These are phyloP conservation scores for Corydoras sp. DNA, from an alignment of 2,113 vertebrate species.

Conservation along the genomic window DNA sequence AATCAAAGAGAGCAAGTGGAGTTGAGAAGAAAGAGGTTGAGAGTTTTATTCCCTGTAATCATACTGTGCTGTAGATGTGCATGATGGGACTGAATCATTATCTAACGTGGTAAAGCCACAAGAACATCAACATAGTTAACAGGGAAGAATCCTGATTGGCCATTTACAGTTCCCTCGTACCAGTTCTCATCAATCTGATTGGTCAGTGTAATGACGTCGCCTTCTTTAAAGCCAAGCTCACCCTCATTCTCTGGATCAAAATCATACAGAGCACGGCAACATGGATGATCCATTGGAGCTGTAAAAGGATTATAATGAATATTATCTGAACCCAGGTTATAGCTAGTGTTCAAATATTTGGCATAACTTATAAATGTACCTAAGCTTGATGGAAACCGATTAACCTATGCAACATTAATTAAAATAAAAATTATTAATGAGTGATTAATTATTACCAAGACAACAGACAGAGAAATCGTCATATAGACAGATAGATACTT, in stretches of 20 bases:
- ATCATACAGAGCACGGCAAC: slow-evolving; percentile 92
- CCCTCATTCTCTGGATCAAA: slow-evolving; percentile 98
- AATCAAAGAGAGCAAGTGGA: too few species aligned
- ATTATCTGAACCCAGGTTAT: background rate
- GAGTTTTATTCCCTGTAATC: too few species aligned
- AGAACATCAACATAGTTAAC: slow-evolving; percentile 98
- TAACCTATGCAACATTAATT: too few species aligned
- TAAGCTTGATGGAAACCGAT: too few species aligned
- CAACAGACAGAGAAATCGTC: too few species aligned
- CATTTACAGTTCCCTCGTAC: slow-evolving; percentile 95
- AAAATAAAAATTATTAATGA: too few species aligned
- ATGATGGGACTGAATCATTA: slow-evolving; percentile 4
- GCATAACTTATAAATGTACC: background rate
- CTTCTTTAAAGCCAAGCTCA: slow-evolving; percentile 96
- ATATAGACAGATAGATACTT: too few species aligned
- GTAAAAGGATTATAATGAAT: slow-evolving; percentile 17
- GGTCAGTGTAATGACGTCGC: slow-evolving; percentile 94
- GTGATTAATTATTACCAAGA: too few species aligned
- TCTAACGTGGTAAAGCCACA: slow-evolving; percentile 90
- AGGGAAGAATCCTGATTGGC: slow-evolving; percentile 97
- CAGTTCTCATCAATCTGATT: slow-evolving; percentile 99
- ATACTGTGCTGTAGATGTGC: background rate
- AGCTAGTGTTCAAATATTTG: background rate
- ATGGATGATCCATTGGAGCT: slow-evolving; percentile 90
- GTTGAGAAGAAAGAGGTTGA: too few species aligned